Base-by-base conservation (phyloP, 2,797 vertebrate species). In the Fringilla coelebs region DNA sequence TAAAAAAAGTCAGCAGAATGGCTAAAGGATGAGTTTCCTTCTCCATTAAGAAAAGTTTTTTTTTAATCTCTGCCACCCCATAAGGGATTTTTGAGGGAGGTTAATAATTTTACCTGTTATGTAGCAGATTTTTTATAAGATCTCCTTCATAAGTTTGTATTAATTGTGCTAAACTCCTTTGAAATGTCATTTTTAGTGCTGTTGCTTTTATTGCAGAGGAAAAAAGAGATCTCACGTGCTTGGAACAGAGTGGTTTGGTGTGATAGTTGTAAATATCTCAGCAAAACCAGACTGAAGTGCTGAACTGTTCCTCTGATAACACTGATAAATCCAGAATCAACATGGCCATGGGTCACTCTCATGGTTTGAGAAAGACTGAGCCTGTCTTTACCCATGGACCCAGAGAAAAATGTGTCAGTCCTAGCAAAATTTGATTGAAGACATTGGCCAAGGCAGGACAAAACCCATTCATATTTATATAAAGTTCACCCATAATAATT, bases 251-350 rank as follows among this genome's bases (percentile, higher is more conserved):
- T 38, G n/a, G 18, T 58, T 90, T 90, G 61, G 32, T 77, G 75
- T 34, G 36, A 62, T 41, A 66, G n/a, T 21, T 89, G 38, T 54
- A 88, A 89, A 57, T 46, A 17, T 55, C 90, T 94, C 87, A 88
- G 82, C 82, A 92, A 81, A 89, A 91, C 38, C 67, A 85, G 74
- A 7, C 38, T 57, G 60, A 77, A 90, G 89, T 66, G 85, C 43
- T 95, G 92, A 95, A 26, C 70, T 84, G 49, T 57, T 88, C 76
- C 72, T 80, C 72, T 91, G 90, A 78, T 92, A 95, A 88, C 43
- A 11, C 15, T 52, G 94, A 81, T 86, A 96, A 7, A 32, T 57
- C 54, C 93, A 89, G 54, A 91, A 66, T 85, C 92, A 93, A 26
- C 91, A 51, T n/a, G 62, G 87, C 89, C 86, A 81, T 71, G 85